Base-by-base conservation (phyloP, 2,113 vertebrate genomes). In the Microcebus tavaratra region DNA sequence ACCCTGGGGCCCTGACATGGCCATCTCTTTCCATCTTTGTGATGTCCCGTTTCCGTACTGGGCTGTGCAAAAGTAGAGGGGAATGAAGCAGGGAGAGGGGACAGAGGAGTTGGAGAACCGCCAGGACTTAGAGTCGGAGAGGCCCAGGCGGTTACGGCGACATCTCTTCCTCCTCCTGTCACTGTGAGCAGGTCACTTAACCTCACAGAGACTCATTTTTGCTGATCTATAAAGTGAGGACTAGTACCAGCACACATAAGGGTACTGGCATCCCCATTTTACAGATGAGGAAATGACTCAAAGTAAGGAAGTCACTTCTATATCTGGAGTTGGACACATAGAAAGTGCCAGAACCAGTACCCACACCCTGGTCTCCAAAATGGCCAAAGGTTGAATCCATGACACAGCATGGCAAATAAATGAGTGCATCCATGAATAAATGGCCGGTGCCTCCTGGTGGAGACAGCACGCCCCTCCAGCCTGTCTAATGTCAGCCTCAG, bases 301-400 rank as follows among this genome's bases (percentile, higher is more conserved):
- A 39, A 20, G 31, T 12, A 17, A 8, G 14, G 27, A 50, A 10
- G 48, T 45, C 13, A 25, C 31, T 23, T 12, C 6, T 0, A 0
- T 21, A 17, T 25, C 72, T 57, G 36, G 36, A 59, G 12, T 5
- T 45, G 45, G 23, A 3, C 1, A 13, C 27, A 23, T 12, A 8
- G 39, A 42, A 42, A 42, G 6, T 4, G 2, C 45, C 31, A 31
- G 53, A 31, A 59, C 17, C 29, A 1, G 68, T 2, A 0, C 14
- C 27, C 68, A 11, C 0, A 3, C 1, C n/a, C 42, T 4, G 63
- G 61, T 6, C 65, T 13, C 57, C 36, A n/a, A 18, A 27, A 17
- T 0, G 8, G 6, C 3, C 29, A 8, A 21, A 34, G 27, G 6
- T 17, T 36, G 61, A 45, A 7, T 45, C 42, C 42, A 45, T 45